A percentile compares a stretch with the other conserved stretches of the same genome.
These are phyloP conservation scores for Caenorhabditis virilis DNA, from an alignment of 2,888 invertebrate species.

Conservation along the genomic window DNA sequence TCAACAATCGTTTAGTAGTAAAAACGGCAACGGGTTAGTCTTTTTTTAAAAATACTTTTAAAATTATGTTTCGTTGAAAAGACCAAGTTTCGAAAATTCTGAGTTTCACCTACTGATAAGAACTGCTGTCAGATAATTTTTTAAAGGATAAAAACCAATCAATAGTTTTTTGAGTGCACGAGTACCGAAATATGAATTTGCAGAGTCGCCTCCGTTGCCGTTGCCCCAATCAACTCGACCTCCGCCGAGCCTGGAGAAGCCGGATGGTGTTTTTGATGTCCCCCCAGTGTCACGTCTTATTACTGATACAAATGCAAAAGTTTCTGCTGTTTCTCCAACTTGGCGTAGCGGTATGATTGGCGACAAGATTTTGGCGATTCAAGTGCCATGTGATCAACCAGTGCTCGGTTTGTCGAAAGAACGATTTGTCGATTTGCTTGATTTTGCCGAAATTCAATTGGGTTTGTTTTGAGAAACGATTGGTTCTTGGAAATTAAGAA, in stretches of 20 bases:
- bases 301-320: constrained; percentile 14
- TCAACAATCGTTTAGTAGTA: constrained; percentile 7
- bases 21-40: neutral
- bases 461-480: constrained; percentile 32
- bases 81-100: neutral
- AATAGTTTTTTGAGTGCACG: no score
- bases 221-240: constrained; percentile 7
- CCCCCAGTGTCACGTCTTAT: constrained; percentile 20
- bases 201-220: constrained; percentile 14
- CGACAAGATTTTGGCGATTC: constrained; percentile 37
- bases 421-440: constrained; percentile 49
- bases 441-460: constrained; percentile 48
- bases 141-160: no score
- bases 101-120: no score
- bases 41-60: neutral
- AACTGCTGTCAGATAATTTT: no score
- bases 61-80: neutral
- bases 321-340: constrained; percentile 39
- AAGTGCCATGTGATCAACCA: constrained; percentile 44
- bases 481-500: neutral
- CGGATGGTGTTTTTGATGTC: constrained; percentile 59
- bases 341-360: constrained; percentile 45
- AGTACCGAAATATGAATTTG: no score
- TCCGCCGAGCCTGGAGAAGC: constrained; percentile 37
- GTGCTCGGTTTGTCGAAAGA: constrained; percentile 45